These are phyloP conservation scores for Ammodytes marinus DNA, from an alignment of 2,113 vertebrate genomes.

Conservation along the genomic window DNA sequence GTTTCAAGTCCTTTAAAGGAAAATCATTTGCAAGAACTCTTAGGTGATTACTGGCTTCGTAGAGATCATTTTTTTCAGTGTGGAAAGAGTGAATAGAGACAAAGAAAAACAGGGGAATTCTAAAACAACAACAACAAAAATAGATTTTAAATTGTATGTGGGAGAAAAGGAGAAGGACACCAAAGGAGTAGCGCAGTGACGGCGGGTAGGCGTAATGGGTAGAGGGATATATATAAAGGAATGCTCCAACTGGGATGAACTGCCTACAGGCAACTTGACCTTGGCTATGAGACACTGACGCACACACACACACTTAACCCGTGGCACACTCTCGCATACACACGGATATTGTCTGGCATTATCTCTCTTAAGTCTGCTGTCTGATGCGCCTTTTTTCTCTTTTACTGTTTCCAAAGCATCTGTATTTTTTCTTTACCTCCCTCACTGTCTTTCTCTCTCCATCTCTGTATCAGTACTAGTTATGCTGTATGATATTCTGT, in stretches of 20 bases:
- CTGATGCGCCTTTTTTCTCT: background rate
- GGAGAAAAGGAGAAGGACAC: slow-evolving; percentile 6
- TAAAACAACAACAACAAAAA: slow-evolving; percentile 9
- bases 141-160: slow-evolving; percentile 29
- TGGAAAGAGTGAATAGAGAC: slow-evolving; percentile 9
- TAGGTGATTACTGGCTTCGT: slow-evolving; percentile 43
- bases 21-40: background rate
- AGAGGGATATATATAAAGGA: background rate
- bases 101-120: slow-evolving; percentile 15
- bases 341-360: slow-evolving; percentile 9
- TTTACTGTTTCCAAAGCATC: background rate
- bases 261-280: slow-evolving; percentile 61
- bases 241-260: slow-evolving; percentile 41
- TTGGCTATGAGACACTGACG: slow-evolving; percentile 44
- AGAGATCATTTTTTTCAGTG: background rate
- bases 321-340: slow-evolving; percentile 20
- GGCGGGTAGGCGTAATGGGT: background rate
- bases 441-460: background rate
- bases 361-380: background rate
- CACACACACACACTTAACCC: slow-evolving; percentile 58
- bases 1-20: background rate
- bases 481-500: too few species aligned
- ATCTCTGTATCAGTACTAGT: background rate
- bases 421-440: background rate
- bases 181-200: slow-evolving; percentile 3